Evolutionary conservation across 1,140 invertebrate genomes (phyloP).

Genomic region (Andrena cerasifolii): DNA sequence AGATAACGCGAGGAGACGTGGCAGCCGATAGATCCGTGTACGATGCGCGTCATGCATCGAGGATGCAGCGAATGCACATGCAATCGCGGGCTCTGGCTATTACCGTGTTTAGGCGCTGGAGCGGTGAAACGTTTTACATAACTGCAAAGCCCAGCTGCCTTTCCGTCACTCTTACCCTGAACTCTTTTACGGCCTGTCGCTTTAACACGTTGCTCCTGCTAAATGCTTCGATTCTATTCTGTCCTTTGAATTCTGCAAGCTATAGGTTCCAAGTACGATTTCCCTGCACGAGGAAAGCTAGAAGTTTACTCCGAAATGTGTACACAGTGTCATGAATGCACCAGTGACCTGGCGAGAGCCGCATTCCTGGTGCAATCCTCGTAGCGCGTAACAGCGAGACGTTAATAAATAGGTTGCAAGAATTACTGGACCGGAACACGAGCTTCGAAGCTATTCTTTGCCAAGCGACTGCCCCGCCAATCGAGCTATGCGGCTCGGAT

Average conservation of each 20-base stretch:
- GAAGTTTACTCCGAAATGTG: too few relatives aligned
- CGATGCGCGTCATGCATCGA: conserved; percentile 50
- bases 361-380: neutral
- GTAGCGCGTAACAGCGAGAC: conserved; percentile 10
- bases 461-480: neutral
- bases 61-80: conserved; percentile 49
- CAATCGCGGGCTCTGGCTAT: conserved; percentile 25
- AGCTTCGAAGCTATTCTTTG: conserved; percentile 1
- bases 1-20: conserved; percentile 26
- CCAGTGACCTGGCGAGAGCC: neutral
- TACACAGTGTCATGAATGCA: too few relatives aligned
- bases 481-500: neutral
- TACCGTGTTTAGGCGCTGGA: conserved; percentile 47
- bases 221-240: neutral
- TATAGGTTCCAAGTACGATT: too few relatives aligned
- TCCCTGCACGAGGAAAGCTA: too few relatives aligned
- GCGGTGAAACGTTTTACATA: conserved; percentile 60
- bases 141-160: conserved; percentile 18
- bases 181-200: neutral
- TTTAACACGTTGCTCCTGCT: neutral
- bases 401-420: conserved; percentile 21
- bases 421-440: neutral
- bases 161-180: conserved; percentile 13
- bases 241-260: too few relatives aligned
- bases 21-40: conserved; percentile 10